Conservation (phyloP, 2,797 vertebrate genomes). For the Tolypeutes matacus region DNA sequence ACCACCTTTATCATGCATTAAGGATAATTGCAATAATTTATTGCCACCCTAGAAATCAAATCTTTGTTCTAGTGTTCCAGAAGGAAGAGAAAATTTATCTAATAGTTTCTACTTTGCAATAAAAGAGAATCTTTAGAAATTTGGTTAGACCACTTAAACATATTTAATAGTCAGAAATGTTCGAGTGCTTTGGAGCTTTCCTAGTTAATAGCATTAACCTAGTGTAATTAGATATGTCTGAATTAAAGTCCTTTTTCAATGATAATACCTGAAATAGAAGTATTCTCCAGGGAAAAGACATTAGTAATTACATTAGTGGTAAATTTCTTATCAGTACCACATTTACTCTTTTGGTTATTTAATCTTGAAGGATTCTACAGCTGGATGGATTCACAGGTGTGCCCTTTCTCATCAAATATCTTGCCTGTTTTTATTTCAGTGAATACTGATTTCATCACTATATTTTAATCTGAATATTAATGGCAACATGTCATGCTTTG, state of each 20-base stretch:
- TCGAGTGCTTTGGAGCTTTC: constrained; percentile 63
- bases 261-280: constrained; percentile 59
- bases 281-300: constrained; percentile 25
- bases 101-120: constrained; percentile 64
- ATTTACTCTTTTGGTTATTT: constrained; percentile 54
- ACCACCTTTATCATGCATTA: constrained; percentile 32
- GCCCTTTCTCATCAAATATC: neutral
- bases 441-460: constrained; percentile 6
- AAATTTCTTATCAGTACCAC: constrained; percentile 50
- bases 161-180: constrained; percentile 74
- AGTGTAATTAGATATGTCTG: constrained; percentile 73
- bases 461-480: constrained; percentile 19
- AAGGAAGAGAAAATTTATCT: constrained; percentile 65
- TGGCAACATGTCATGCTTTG: neutral
- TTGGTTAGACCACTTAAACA: constrained; percentile 68
- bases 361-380: constrained; percentile 65
- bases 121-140: constrained; percentile 73
- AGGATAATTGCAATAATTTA: constrained; percentile 68
- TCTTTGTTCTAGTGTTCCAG: constrained; percentile 47
- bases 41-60: constrained; percentile 55
- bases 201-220: constrained; percentile 62
- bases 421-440: constrained; percentile 32
- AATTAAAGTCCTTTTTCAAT: constrained; percentile 68
- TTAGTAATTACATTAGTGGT: constrained; percentile 52
- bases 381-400: neutral